These are phyloP conservation scores for Andrena praecox DNA, from an alignment of 2,888 invertebrate genomes.

Conservation along the genomic window DNA sequence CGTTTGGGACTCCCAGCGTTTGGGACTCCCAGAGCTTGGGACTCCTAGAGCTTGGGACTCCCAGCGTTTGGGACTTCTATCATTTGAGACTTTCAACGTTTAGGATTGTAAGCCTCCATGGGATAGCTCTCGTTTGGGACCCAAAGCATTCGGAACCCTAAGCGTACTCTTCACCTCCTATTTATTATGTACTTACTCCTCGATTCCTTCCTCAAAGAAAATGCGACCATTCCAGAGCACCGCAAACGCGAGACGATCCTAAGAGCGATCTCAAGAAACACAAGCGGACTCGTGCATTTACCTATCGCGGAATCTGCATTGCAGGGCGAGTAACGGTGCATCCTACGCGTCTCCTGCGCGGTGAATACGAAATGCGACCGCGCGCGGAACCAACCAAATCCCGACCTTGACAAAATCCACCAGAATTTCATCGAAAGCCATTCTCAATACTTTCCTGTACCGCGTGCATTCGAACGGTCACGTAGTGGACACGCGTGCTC, in stretches of 20 bases:
- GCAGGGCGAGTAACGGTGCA: slow-evolving; percentile 56
- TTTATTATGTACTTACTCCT: neutral
- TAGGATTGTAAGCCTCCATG: no score
- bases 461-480: neutral
- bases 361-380: slow-evolving; percentile 28
- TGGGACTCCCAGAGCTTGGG: no score
- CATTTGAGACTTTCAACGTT: no score
- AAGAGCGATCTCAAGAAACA: slow-evolving; percentile 4
- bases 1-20: no score
- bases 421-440: slow-evolving; percentile 1
- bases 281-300: slow-evolving; percentile 31
- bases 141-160: no score
- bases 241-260: slow-evolving; percentile 4
- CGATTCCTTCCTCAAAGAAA: neutral
- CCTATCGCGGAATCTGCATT: slow-evolving; percentile 40
- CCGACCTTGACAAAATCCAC: slow-evolving; percentile 47
- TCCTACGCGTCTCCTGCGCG: slow-evolving; percentile 2
- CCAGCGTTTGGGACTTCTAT: no score
- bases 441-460: neutral
- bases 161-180: no score
- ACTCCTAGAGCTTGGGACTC: no score
- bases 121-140: no score
- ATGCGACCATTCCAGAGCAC: neutral
- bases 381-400: slow-evolving; percentile 16
- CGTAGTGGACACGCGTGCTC: slow-evolving; percentile 5